Conservation (phyloP, 2,113 vertebrate genomes). For the Xerus inauris region DNA sequence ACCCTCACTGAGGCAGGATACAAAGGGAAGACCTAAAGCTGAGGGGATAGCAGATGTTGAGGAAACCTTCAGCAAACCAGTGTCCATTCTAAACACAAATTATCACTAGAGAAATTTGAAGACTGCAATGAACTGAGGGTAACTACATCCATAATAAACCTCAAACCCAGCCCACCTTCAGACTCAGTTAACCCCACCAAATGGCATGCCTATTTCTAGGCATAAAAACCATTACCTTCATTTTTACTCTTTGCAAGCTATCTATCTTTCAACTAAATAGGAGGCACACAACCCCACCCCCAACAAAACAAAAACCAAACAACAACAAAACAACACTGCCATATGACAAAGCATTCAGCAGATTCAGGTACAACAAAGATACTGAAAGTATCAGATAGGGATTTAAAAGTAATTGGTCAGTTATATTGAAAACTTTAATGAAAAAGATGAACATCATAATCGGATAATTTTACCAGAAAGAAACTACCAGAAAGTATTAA, state of each 20-base stretch:
- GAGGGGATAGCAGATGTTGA: not conserved
- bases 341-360: not conserved
- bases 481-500: not conserved
- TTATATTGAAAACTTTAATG: not conserved
- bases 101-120: not conserved
- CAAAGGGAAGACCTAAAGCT: too few species aligned
- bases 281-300: not conserved
- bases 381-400: not conserved
- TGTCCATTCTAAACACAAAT: not conserved
- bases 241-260: not conserved
- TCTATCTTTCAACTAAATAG: not conserved
- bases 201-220: not conserved
- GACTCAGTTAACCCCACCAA: not conserved
- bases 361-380: not conserved
- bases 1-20: not conserved
- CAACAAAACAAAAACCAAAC: not conserved
- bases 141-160: not conserved
- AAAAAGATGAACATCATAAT: not conserved
- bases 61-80: not conserved
- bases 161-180: not conserved
- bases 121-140: not conserved
- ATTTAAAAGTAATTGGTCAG: not conserved
- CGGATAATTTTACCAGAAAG: not conserved
- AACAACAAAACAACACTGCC: not conserved
- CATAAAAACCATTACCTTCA: not conserved